Evolutionary conservation across 35 echinoderm and acorn worm genomes (phyloP), one percentile per base, ranked within the genome.

Genomic region (Heliocidaris erythrogramma): DNA sequence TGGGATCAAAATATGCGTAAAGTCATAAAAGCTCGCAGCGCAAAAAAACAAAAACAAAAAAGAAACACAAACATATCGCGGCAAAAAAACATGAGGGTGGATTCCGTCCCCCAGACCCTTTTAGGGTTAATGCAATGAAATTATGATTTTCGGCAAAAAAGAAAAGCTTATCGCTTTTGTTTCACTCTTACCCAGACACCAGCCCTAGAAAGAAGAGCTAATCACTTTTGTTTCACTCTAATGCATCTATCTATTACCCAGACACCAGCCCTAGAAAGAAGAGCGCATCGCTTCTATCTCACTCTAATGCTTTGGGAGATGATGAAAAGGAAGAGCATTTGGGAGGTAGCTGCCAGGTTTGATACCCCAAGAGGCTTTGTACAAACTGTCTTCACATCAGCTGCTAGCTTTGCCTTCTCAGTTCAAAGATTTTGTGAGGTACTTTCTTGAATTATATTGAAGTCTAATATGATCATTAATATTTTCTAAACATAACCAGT

Each of bases 391-490:
- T 98, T 98, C 85, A 94, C 90, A 13, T 98, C 97, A 5, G 94
- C 97, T 47, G 97, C 97, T 4, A 98, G 96, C 87, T 98, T 98
- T 96, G 97, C 96, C 7, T 98, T 96, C 95, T 94, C 96, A 71
- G 90, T 98, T 17, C 97, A 98, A 86, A 92, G 97, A 31, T 98
- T 98, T 91, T 96, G 96, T 90, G 97, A 97, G 93, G 89, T 49
- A 56, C 52, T 13, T 24, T 49, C 32, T 48, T 49, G 5, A 47
- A 17, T n/a, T 56, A 56, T 56, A 56, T 56, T 13, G 52, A 56
- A 56, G 52, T 56, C 52, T 11, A 12, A 56, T 56, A 14, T 56
- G 52, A 56, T 56, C 14, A 13, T 56, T 9, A 56, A 56, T 2
- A 56, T 56, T 10, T 56, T 1, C 52, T 56, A 56, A 14, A 56